Evolutionary conservation across 53 echinoderm and acorn worm species (phyloP).

Genomic region (Astropecten irregularis): DNA sequence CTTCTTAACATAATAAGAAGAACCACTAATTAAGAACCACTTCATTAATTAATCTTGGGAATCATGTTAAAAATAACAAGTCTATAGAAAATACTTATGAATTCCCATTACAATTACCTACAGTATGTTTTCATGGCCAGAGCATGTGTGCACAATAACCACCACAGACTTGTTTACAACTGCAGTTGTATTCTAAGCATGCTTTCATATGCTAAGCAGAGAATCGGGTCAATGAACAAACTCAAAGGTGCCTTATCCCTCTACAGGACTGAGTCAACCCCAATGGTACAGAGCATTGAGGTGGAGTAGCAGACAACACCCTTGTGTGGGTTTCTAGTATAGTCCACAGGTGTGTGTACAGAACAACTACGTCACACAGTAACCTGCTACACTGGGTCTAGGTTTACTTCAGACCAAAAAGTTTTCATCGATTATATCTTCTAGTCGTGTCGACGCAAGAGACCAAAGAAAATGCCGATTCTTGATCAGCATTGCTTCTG

Average conservation of each 20-base stretch:
- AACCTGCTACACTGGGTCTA: too few relatives aligned
- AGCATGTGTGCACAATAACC: too few relatives aligned
- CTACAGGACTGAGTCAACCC: too few relatives aligned
- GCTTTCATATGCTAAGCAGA: slow-evolving; percentile 18
- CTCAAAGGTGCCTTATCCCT: not conserved
- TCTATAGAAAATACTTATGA: too few relatives aligned
- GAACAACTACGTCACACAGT: not conserved
- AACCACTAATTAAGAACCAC: too few relatives aligned
- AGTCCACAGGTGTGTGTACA: not conserved
- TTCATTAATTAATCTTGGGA: too few relatives aligned
- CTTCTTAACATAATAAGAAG: too few relatives aligned
- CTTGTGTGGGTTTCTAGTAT: not conserved
- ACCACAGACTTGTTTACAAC: not conserved
- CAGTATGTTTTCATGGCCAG: too few relatives aligned
- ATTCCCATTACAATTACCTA: too few relatives aligned
- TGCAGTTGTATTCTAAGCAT: not conserved
- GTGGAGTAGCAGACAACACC: slow-evolving; percentile 33
- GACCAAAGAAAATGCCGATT: slow-evolving; percentile 58
- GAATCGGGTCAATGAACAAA: slow-evolving; percentile 10
- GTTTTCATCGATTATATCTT: too few relatives aligned
- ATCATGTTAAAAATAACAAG: too few relatives aligned
- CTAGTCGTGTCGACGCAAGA: not conserved
- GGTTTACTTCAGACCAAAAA: too few relatives aligned
- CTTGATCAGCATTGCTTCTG: slow-evolving; percentile 78
- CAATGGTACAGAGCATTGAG: slow-evolving; percentile 5